Base-by-base conservation (phyloP, 1,140 invertebrate genomes). In the Zophobas atratus region DNA sequence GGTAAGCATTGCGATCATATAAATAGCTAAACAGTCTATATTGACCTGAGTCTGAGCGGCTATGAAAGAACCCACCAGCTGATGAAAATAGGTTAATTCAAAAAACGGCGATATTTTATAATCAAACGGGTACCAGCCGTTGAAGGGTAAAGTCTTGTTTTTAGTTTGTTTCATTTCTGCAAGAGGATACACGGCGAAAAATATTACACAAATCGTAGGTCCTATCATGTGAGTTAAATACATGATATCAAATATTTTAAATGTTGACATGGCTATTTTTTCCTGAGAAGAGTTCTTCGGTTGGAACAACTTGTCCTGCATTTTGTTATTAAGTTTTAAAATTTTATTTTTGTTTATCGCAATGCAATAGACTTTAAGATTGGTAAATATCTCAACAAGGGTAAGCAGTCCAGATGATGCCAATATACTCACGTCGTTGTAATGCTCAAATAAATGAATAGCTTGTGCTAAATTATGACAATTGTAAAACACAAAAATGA, bases 101-200 rank as follows among this genome's bases (percentile, higher is more conserved):
- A 70, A 77, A 36, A 33, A 46, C 1, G 46, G 75, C 0, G 63
- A 39, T 55, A 36, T 36, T 6, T 43, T 41, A 38, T 20, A 77
- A 56, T 71, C 51, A 34, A 43, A 77, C 6, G 75, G 75, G 56
- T 77, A 77, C 63, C 75, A 77, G 33, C 48, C 36, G 53, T 51
- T 70, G 35, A 77, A 77, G 1, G 75, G 75, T 41, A 77, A 39
- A 20, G 20, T 20, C n/a, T 38, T 60, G 46, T 57, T 34, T 71
- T 70, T n/a, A n/a, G 34, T 55, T 57, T 34, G 57, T 39, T 43
- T 32, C 20, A 67, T 1, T 67, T 67, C 60, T 48, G 39, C 6
- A 32, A 67, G 38, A 20, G 60, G 39, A 41, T 67, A 67, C 1
- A 41, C n/a, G 2, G 33, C n/a, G 43, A 67, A 67, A 43, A 67